Conservation (phyloP, 30 jellyfish, hydroid and myxozoan species). For the Sanderia malayensis region DNA sequence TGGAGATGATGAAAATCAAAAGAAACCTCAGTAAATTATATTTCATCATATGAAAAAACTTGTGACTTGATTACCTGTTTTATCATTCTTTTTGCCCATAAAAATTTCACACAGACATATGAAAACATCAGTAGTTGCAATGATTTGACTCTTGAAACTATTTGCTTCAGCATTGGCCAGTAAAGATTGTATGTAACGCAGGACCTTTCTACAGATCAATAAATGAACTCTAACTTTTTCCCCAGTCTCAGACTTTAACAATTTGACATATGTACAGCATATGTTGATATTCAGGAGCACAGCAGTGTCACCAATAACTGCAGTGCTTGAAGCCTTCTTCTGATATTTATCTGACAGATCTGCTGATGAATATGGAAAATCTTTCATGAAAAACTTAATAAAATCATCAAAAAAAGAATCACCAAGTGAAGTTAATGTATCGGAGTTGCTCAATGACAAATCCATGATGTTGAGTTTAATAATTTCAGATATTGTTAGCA, state of each 20-base stretch:
- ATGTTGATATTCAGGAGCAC: conserved; percentile 12
- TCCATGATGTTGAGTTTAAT: conserved; percentile 9
- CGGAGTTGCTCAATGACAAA: not conserved
- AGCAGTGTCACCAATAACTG: not conserved
- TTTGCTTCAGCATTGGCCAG: not conserved
- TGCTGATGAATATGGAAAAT: conserved; percentile 38
- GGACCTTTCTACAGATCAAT: not conserved
- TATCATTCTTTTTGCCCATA: not conserved
- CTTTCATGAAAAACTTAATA: conserved; percentile 2
- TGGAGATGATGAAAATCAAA: too few species aligned
- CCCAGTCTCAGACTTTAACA: conserved; percentile 7
- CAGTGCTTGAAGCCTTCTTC: not conserved
- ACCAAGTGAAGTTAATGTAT: not conserved
- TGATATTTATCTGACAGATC: not conserved
- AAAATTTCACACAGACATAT: not conserved
- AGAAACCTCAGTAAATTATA: too few species aligned
- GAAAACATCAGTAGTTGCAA: conserved; percentile 6
- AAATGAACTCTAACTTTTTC: not conserved
- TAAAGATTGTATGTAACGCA: conserved; percentile 11
- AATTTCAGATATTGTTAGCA: conserved; percentile 18
- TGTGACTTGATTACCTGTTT: not conserved
- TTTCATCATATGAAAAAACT: too few species aligned
- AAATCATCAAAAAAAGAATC: conserved; percentile 10
- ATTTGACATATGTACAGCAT: conserved; percentile 23
- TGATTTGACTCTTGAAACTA: not conserved